These are phyloP conservation scores for Cosmia pyralina DNA, from an alignment of 2,888 invertebrate species.

Conservation along the genomic window DNA sequence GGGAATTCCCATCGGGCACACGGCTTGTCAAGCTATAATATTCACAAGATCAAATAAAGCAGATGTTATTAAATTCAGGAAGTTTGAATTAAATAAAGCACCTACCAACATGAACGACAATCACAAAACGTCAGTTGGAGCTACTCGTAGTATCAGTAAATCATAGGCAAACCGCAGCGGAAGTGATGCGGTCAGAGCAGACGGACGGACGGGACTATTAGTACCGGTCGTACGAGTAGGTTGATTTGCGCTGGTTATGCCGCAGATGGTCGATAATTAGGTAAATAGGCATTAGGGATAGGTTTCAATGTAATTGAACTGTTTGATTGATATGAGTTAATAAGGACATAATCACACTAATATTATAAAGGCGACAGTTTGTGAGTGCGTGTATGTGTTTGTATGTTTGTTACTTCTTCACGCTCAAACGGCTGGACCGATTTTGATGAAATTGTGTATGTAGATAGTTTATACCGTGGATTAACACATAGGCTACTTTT, in stretches of 20 bases:
- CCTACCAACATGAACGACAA: constrained; percentile 8
- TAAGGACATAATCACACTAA: background rate
- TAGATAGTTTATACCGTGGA: too few species aligned
- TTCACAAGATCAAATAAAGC: background rate
- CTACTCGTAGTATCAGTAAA: constrained; percentile 47
- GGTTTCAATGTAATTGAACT: background rate
- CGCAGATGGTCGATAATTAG: constrained; percentile 23
- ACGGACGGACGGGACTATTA: constrained; percentile 22
- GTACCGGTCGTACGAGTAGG: constrained; percentile 5
- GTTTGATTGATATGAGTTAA: background rate
- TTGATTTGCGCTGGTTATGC: constrained; percentile 15
- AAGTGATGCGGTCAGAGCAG: constrained; percentile 47
- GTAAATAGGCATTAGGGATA: constrained; percentile 24
- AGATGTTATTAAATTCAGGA: constrained; percentile 9
- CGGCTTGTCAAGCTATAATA: background rate
- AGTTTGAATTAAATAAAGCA: constrained; percentile 14
- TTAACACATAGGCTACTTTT: too few species aligned
- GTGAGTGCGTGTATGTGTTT: too few species aligned
- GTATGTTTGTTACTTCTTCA: too few species aligned
- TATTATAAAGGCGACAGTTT: too few species aligned
- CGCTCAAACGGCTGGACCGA: too few species aligned
- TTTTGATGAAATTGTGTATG: too few species aligned
- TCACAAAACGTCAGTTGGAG: constrained; percentile 27
- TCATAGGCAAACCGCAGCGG: constrained; percentile 55
- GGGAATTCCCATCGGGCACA: too few species aligned